Evolutionary conservation across 2,888 invertebrate genomes (phyloP).

Genomic region (Nysson spinosus): DNA sequence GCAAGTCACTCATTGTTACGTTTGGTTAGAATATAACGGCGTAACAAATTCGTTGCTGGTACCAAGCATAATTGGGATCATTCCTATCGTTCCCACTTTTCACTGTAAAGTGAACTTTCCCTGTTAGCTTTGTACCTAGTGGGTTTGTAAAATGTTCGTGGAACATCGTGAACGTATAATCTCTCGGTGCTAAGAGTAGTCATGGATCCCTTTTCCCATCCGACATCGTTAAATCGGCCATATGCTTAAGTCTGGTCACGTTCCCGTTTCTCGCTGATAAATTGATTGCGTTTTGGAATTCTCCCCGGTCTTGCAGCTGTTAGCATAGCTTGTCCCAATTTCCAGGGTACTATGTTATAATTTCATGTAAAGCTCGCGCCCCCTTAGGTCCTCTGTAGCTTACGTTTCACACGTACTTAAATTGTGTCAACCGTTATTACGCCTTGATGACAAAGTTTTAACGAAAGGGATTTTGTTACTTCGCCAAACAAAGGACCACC

Average conservation of each 20-base stretch:
- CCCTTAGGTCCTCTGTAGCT: too few relatives aligned
- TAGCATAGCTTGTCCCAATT: slow-evolving; percentile 48
- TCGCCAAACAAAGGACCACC: too few relatives aligned
- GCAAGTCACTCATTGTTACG: slow-evolving; percentile 39
- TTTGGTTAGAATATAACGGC: slow-evolving; percentile 45
- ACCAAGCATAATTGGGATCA: slow-evolving; percentile 56
- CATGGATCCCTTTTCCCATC: slow-evolving; percentile 55
- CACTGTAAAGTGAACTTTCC: neutral
- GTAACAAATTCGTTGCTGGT: slow-evolving; percentile 55
- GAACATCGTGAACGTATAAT: slow-evolving; percentile 49
- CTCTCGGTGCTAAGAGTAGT: slow-evolving; percentile 47
- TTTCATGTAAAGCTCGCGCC: slow-evolving; percentile 11
- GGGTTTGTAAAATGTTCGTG: slow-evolving; percentile 43
- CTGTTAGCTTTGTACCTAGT: slow-evolving; percentile 34
- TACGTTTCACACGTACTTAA: too few relatives aligned
- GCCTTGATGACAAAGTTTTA: too few relatives aligned
- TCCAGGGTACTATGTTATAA: slow-evolving; percentile 20
- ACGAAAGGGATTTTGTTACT: too few relatives aligned
- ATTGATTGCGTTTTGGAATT: slow-evolving; percentile 71
- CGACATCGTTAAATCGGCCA: slow-evolving; percentile 54
- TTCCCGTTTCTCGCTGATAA: slow-evolving; percentile 69
- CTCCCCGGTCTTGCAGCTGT: slow-evolving; percentile 62
- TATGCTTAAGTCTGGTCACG: slow-evolving; percentile 69
- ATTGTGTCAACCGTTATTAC: too few relatives aligned
- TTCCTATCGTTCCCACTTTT: slow-evolving; percentile 42